Conservation (phyloP, 1,140 invertebrate species). For the Musca vetustissima region DNA sequence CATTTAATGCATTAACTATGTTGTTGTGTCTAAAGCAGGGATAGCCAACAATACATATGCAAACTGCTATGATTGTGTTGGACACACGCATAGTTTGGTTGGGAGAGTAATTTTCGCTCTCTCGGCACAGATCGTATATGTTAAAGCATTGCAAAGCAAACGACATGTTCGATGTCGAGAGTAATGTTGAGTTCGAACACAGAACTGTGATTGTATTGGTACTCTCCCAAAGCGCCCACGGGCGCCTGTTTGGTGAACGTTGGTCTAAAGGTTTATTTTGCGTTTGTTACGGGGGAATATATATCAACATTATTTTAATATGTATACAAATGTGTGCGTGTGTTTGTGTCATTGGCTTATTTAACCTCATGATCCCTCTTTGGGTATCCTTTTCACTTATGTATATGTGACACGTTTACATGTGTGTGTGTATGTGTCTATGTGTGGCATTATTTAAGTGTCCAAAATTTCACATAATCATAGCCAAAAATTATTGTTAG, state of each 20-base stretch:
- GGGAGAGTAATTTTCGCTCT: too few relatives aligned
- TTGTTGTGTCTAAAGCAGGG: too few relatives aligned
- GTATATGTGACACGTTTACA: not conserved
- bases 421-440: not conserved
- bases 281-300: not conserved
- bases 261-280: not conserved
- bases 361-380: not conserved
- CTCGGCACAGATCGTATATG: too few relatives aligned
- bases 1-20: too few relatives aligned
- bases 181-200: too few relatives aligned
- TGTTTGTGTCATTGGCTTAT: not conserved
- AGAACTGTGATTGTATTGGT: too few relatives aligned
- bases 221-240: too few relatives aligned
- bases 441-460: not conserved
- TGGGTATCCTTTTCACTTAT: not conserved
- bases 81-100: not conserved
- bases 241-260: too few relatives aligned
- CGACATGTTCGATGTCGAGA: too few relatives aligned
- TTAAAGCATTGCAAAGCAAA: too few relatives aligned
- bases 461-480: not conserved
- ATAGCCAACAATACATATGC: too few relatives aligned
- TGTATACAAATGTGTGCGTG: not conserved
- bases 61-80: too few relatives aligned
- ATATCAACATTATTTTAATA: slow-evolving; percentile 5
- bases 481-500: not conserved